Conservation (phyloP, 2,888 invertebrate species). For the Torymus aiolomorphi region DNA sequence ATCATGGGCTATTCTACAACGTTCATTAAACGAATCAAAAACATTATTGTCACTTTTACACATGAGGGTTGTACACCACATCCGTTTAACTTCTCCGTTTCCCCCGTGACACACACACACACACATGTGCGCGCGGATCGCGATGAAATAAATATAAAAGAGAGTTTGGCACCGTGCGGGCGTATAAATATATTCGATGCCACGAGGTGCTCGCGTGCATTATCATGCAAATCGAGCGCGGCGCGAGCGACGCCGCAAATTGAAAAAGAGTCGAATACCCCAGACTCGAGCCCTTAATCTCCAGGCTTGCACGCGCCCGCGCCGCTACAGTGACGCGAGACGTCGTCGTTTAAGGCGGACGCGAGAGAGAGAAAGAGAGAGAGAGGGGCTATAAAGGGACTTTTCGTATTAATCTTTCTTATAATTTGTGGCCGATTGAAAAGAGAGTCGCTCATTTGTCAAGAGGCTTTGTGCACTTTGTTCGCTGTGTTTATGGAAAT, state of each 20-base stretch:
- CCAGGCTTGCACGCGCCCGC: background rate
- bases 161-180: conserved; percentile 27
- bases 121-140: too few relatives aligned
- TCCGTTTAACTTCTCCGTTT: too few relatives aligned
- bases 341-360: conserved; percentile 30
- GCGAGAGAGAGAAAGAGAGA: background rate
- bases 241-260: conserved; percentile 61
- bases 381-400: conserved; percentile 23
- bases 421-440: conserved; percentile 57
- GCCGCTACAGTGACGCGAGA: conserved; percentile 35
- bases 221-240: conserved; percentile 64
- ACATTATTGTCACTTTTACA: too few relatives aligned
- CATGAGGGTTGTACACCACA: too few relatives aligned
- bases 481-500: conserved; percentile 48
- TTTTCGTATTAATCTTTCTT: conserved; percentile 57
- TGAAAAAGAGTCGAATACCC: conserved; percentile 60
- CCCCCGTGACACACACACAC: too few relatives aligned
- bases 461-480: conserved; percentile 37
- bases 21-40: too few relatives aligned
- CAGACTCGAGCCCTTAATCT: conserved; percentile 51
- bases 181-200: conserved; percentile 37
- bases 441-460: conserved; percentile 49
- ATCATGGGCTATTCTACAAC: too few relatives aligned
- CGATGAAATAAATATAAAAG: background rate
- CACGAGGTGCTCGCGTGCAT: conserved; percentile 57